Evolutionary conservation across 2,113 vertebrate genomes (phyloP).

Genomic region (Hiodon tergisus): DNA sequence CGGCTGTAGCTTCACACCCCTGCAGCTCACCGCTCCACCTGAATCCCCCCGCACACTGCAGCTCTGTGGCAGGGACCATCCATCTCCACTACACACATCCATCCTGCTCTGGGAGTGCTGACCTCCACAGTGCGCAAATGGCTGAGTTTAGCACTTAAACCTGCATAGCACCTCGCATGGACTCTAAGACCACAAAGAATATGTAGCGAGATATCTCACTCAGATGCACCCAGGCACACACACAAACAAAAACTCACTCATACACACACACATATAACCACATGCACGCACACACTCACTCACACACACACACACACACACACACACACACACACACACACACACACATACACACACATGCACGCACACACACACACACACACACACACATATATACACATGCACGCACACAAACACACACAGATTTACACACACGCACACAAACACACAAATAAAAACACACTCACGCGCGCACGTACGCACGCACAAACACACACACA

Average conservation of each 20-base stretch:
- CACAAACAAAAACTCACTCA: neutral
- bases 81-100: neutral
- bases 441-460: no score
- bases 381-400: neutral
- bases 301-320: no score
- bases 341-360: neutral
- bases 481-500: no score
- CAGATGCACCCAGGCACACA: neutral
- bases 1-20: neutral
- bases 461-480: no score
- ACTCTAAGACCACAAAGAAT: neutral
- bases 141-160: slow-evolving; percentile 10
- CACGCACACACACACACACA: slow-evolving; percentile 3
- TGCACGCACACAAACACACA: no score
- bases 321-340: neutral
- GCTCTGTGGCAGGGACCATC: neutral
- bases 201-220: neutral
- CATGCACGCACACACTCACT: neutral
- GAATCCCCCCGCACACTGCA: neutral
- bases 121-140: neutral
- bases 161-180: neutral
- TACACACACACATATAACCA: neutral
- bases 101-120: neutral
- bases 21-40: neutral
- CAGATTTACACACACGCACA: no score